A percentile compares a stretch with the other conserved stretches of the same genome.
These are phyloP conservation scores for Cotesia typhae DNA, from an alignment of 1,140 invertebrate genomes.

Conservation along the genomic window DNA sequence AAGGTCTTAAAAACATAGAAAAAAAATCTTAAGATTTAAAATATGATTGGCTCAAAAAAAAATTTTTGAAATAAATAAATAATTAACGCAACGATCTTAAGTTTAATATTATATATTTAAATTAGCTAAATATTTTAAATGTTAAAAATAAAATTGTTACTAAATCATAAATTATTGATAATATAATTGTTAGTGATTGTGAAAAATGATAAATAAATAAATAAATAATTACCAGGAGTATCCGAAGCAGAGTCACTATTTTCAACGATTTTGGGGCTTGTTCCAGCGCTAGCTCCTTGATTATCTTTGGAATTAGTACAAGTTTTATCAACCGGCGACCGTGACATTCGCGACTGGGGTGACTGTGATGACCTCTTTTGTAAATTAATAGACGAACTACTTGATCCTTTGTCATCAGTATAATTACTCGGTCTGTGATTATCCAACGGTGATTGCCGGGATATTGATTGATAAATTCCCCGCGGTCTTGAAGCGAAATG, in stretches of 20 bases:
- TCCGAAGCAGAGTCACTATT: constrained; percentile 50
- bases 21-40: no score
- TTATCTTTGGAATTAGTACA: constrained; percentile 41
- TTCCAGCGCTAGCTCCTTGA: constrained; percentile 27
- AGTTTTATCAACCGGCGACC: constrained; percentile 36
- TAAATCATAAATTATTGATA: no score
- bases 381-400: constrained; percentile 4
- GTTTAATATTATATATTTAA: no score
- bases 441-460: constrained; percentile 27
- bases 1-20: no score
- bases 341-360: constrained; percentile 44
- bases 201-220: no score
- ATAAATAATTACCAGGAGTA: constrained; percentile 47
- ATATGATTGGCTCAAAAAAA: no score
- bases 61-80: no score
- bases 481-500: constrained; percentile 46
- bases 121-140: no score
- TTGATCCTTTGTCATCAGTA: background rate
- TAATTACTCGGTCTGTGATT: constrained; percentile 26
- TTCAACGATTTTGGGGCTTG: constrained; percentile 48
- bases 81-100: no score
- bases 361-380: constrained; percentile 41
- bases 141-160: no score
- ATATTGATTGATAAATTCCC: no score
- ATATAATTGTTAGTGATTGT: no score